phyloP scores from a whole-genome alignment of 2,797 vertebrate species.

The Varecia variegata region DNA sequence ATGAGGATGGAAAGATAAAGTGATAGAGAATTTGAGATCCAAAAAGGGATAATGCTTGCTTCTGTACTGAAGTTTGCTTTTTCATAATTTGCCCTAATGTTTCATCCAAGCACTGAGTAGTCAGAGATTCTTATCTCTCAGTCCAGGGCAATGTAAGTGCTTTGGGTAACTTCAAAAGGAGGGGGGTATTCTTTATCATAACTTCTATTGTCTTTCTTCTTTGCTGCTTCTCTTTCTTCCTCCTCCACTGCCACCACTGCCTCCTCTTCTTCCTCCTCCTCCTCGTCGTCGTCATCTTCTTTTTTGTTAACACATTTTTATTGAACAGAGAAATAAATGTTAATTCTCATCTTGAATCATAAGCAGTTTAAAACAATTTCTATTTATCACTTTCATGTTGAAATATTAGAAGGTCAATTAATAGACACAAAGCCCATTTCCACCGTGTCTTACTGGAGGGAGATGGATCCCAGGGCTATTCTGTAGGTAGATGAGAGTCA shows the following conservation, averaged over 20 bases:
- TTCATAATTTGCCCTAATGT: slow-evolving; percentile 57
- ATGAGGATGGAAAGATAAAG: background rate
- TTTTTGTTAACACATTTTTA: slow-evolving; percentile 65
- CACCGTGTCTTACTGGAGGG: background rate
- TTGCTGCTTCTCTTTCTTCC: too few relatives aligned
- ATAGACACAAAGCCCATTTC: slow-evolving; percentile 27
- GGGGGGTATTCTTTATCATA: background rate
- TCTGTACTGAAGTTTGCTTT: background rate
- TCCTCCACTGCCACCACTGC: too few relatives aligned
- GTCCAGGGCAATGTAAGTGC: background rate
- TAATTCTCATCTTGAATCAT: slow-evolving; percentile 66
- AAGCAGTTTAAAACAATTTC: slow-evolving; percentile 71
- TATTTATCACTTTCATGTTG: slow-evolving; percentile 62
- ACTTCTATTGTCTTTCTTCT: background rate
- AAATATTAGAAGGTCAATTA: slow-evolving; percentile 72
- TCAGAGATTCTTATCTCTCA: slow-evolving; percentile 55
- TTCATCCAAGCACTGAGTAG: slow-evolving; percentile 13
- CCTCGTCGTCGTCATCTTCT: background rate
- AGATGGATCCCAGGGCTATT: background rate
- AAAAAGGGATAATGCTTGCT: background rate
- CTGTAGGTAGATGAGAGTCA: background rate
- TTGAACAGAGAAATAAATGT: slow-evolving; percentile 63
- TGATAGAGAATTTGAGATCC: slow-evolving; percentile 42
- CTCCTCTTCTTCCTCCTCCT: too few relatives aligned
- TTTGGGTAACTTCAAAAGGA: background rate